Conservation (phyloP, 2,888 invertebrate genomes). For the Epicampocera succincta region DNA sequence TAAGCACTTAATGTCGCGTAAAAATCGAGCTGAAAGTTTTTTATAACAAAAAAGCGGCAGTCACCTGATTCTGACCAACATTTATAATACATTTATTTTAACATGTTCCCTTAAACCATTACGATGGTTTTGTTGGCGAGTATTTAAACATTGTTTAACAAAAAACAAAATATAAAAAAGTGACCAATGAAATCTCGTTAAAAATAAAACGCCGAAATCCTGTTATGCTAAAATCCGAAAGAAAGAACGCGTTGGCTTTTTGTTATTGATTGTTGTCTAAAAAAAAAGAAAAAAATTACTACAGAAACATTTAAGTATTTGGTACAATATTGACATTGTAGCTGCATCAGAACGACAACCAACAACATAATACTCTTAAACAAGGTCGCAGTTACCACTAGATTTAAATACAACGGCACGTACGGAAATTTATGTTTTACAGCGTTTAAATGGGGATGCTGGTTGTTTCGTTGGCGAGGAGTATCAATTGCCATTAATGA, state of each 20-base stretch:
- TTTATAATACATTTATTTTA: constrained; percentile 51
- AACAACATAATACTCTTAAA: constrained; percentile 62
- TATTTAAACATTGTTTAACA: constrained; percentile 22
- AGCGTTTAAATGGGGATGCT: too few species aligned
- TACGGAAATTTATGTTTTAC: too few species aligned
- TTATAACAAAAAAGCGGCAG: background rate
- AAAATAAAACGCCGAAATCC: constrained; percentile 31
- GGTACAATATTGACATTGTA: constrained; percentile 63
- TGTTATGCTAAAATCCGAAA: background rate
- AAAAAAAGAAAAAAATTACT: too few species aligned
- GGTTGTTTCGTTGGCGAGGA: too few species aligned
- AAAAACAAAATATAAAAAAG: constrained; percentile 17
- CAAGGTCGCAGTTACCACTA: constrained; percentile 56
- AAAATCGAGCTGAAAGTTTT: constrained; percentile 30
- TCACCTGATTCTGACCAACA: constrained; percentile 36
- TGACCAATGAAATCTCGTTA: constrained; percentile 29
- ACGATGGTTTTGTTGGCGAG: constrained; percentile 1
- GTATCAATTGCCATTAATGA: too few species aligned
- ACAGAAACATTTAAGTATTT: constrained; percentile 19
- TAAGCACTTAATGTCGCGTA: constrained; percentile 61
- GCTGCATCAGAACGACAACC: constrained; percentile 37
- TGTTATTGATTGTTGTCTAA: background rate
- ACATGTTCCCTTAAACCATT: constrained; percentile 33
- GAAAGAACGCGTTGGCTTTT: constrained; percentile 6
- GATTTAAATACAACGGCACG: constrained; percentile 63